phyloP scores from a whole-genome alignment of 2,888 invertebrate genomes.

The Proisotoma minuta region DNA sequence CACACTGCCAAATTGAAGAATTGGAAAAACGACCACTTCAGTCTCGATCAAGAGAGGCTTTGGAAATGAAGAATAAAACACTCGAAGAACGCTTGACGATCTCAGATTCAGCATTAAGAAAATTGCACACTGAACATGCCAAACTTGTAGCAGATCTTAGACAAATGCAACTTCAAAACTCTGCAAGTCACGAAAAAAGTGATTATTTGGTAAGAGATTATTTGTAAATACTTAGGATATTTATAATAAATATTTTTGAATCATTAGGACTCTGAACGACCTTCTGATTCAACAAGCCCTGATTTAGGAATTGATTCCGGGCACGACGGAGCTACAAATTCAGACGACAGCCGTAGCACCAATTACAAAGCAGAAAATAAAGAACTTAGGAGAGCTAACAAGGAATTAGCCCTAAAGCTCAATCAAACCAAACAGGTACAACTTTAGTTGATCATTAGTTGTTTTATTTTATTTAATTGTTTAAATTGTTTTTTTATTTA shows the following conservation, averaged over 20 bases:
- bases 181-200: background rate
- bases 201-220: background rate
- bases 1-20: background rate
- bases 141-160: slow-evolving; percentile 38
- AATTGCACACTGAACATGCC: slow-evolving; percentile 40
- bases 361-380: slow-evolving; percentile 37
- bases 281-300: slow-evolving; percentile 59
- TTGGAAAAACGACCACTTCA: background rate
- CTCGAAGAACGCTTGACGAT: slow-evolving; percentile 29
- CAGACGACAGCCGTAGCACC: slow-evolving; percentile 32
- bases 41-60: background rate
- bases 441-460: background rate
- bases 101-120: slow-evolving; percentile 37
- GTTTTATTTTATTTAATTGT: background rate
- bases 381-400: slow-evolving; percentile 33
- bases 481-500: background rate
- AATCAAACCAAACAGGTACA: slow-evolving; percentile 41
- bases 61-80: slow-evolving; percentile 27
- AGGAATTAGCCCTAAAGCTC: slow-evolving; percentile 36
- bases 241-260: background rate
- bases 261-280: slow-evolving; percentile 23
- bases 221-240: background rate
- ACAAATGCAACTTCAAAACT: slow-evolving; percentile 21
- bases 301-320: slow-evolving; percentile 89
- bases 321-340: slow-evolving; percentile 50